A percentile compares a stretch with the other conserved stretches of the same genome.
These are phyloP conservation scores for Shinisaurus crocodilurus DNA, from an alignment of 2,113 vertebrate genomes.

Conservation along the genomic window DNA sequence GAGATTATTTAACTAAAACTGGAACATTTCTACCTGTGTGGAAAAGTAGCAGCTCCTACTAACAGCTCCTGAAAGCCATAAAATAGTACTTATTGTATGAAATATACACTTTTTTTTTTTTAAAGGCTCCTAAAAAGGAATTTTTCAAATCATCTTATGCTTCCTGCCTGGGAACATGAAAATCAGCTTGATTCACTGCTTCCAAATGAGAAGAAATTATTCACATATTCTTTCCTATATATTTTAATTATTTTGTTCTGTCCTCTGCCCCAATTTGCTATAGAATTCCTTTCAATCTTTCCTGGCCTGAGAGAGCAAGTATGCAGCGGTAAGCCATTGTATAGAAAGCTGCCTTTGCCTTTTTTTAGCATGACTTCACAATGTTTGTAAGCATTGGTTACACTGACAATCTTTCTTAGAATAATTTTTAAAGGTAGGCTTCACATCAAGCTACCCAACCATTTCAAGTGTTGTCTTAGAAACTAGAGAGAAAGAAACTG, in stretches of 20 bases:
- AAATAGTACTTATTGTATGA: rapidly evolving
- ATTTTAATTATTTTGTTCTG: slow-evolving; percentile 79
- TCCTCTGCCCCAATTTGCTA: slow-evolving; percentile 85
- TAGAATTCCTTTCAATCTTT: slow-evolving; percentile 99
- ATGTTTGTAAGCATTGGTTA: slow-evolving; percentile 72
- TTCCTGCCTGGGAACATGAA: slow-evolving; percentile 21
- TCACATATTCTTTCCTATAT: slow-evolving; percentile 34
- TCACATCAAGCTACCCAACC: slow-evolving; percentile 18
- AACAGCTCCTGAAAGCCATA: slow-evolving; percentile 1
- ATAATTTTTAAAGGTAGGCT: slow-evolving; percentile 32
- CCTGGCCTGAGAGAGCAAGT: slow-evolving; percentile 96
- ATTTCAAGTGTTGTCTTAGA: slow-evolving; percentile 52
- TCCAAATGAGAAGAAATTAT: not conserved
- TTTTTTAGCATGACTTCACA: slow-evolving; percentile 72
- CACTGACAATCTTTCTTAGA: slow-evolving; percentile 62
- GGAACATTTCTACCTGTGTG: slow-evolving; percentile 5
- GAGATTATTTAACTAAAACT: not conserved
- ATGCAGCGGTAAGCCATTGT: slow-evolving; percentile 94
- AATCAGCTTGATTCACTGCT: slow-evolving; percentile 20
- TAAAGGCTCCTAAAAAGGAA: not conserved
- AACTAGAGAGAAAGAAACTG: slow-evolving; percentile 38
- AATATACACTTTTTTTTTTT: not conserved
- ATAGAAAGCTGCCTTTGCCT: slow-evolving; percentile 63
- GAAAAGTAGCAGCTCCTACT: not conserved
- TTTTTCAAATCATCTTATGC: slow-evolving; percentile 30